phyloP scores from a whole-genome alignment of 1,140 invertebrate genomes.

The Anagrus nilaparvatae region DNA sequence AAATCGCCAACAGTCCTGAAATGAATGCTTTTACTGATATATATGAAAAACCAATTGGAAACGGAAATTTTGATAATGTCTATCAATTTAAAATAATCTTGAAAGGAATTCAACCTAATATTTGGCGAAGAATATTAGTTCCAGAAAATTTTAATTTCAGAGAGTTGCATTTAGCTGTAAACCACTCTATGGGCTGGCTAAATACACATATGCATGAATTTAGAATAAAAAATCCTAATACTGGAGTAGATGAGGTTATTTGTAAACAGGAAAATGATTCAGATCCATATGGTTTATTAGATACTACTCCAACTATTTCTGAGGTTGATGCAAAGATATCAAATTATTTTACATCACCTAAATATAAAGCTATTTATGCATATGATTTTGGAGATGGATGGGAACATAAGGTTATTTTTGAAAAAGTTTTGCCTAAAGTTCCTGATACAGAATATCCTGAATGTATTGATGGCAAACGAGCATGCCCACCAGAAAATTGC shows the following conservation, averaged over 20 bases:
- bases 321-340: background rate
- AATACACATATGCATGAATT: background rate
- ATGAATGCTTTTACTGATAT: no score
- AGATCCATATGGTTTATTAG: no score
- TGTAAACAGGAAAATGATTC: background rate
- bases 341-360: background rate
- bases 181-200: slow-evolving; percentile 5
- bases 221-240: background rate
- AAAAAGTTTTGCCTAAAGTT: background rate
- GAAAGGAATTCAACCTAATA: no score
- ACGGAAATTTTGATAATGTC: no score
- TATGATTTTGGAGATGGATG: slow-evolving; percentile 8
- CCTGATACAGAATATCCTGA: background rate
- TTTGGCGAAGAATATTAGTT: slow-evolving; percentile 2
- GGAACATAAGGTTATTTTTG: background rate
- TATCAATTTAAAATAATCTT: slow-evolving; percentile 1
- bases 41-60: no score
- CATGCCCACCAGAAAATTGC: slow-evolving; percentile 5
- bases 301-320: background rate
- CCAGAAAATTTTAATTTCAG: background rate
- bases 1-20: no score
- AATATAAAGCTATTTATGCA: background rate
- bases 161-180: no score
- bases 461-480: slow-evolving; percentile 3
- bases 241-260: background rate